phyloP scores from a whole-genome alignment of 53 echinoderm and acorn worm genomes.

The Antedon mediterranea region DNA sequence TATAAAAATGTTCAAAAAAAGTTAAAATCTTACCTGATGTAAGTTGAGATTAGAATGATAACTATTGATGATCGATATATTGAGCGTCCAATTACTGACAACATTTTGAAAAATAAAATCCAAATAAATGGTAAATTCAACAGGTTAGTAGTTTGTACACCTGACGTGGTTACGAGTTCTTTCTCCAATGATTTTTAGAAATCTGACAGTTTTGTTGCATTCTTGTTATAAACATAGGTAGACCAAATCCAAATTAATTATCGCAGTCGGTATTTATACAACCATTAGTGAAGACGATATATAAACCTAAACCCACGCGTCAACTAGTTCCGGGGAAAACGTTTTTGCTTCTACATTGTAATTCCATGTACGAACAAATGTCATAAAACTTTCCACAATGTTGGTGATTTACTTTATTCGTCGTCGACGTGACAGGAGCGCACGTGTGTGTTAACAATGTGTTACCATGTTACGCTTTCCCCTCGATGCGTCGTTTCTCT shows the following conservation, averaged over 20 bases:
- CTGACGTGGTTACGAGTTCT: background rate
- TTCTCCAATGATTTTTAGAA: background rate
- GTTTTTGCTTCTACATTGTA: background rate
- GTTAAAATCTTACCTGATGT: background rate
- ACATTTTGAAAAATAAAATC: background rate
- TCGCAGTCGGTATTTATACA: background rate
- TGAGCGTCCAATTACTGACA: background rate
- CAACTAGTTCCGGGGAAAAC: background rate
- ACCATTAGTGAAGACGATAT: background rate
- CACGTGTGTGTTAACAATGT: background rate
- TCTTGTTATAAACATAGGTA: background rate
- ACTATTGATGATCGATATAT: background rate
- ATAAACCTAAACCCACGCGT: background rate
- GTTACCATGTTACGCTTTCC: background rate
- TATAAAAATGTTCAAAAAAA: no score
- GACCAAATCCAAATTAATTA: background rate
- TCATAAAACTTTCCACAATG: background rate
- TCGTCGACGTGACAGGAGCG: no score
- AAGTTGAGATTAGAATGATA: background rate
- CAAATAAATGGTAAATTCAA: background rate
- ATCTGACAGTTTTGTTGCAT: background rate
- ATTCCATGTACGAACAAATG: background rate
- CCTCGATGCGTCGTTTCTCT: background rate
- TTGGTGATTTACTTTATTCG: background rate
- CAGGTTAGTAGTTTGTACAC: background rate